These are phyloP conservation scores for Forficula auricularia DNA, from an alignment of 1,140 invertebrate genomes.

Conservation along the genomic window DNA sequence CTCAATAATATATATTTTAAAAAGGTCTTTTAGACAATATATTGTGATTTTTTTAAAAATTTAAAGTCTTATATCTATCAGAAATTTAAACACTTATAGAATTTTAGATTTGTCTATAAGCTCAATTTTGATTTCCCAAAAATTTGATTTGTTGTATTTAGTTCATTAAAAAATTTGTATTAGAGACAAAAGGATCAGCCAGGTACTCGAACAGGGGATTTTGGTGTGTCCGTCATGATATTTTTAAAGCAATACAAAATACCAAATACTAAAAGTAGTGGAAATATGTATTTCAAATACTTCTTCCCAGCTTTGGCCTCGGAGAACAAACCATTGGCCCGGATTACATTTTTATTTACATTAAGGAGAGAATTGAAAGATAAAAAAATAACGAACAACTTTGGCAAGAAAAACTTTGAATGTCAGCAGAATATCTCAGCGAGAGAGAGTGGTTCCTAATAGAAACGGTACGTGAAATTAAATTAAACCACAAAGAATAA, in stretches of 20 bases:
- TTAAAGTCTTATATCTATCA: too few relatives aligned
- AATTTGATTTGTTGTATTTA: neutral
- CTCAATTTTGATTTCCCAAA: neutral
- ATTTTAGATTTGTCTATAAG: neutral
- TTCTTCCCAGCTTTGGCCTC: too few relatives aligned
- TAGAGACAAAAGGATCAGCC: too few relatives aligned
- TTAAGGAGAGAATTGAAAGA: neutral
- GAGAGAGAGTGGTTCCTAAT: neutral
- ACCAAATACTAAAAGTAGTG: too few relatives aligned
- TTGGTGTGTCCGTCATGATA: too few relatives aligned
- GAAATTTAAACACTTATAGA: neutral
- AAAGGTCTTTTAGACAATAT: too few relatives aligned
- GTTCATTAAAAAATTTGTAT: too few relatives aligned
- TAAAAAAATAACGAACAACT: neutral
- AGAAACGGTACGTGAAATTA: neutral
- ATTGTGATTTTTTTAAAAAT: too few relatives aligned
- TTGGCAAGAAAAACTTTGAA: neutral
- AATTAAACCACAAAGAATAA: neutral
- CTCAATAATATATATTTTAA: too few relatives aligned
- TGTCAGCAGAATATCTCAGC: constrained; percentile 4
- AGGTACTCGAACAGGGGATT: too few relatives aligned
- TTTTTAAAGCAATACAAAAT: too few relatives aligned
- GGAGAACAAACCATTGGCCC: constrained; percentile 16
- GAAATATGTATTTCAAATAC: too few relatives aligned
- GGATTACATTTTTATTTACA: neutral